These are phyloP conservation scores for Ooceraea biroi DNA, from an alignment of 1,140 invertebrate species.

Conservation along the genomic window DNA sequence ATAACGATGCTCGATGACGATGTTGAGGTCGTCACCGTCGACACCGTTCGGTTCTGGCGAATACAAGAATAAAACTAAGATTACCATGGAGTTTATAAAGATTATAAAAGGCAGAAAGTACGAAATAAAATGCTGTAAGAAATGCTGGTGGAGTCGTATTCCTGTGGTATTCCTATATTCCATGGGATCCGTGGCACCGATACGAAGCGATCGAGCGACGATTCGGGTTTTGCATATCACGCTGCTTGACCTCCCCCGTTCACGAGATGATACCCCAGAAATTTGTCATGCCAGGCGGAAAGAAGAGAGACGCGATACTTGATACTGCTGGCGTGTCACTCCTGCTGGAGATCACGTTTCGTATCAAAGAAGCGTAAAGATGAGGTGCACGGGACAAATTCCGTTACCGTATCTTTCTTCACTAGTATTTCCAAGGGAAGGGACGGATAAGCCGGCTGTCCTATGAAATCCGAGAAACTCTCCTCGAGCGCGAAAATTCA, in stretches of 20 bases:
- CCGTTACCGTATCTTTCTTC: constrained; percentile 37
- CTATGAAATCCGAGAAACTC: constrained; percentile 34
- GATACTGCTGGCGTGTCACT: constrained; percentile 37
- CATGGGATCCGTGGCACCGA: not conserved
- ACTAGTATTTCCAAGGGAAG: not conserved
- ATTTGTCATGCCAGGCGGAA: constrained; percentile 29
- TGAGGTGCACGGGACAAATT: constrained; percentile 16
- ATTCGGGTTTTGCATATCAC: constrained; percentile 16
- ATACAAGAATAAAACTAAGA: constrained; percentile 8
- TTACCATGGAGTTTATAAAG: constrained; percentile 17
- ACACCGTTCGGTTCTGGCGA: not conserved
- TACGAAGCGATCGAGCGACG: not conserved
- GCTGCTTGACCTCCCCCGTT: constrained; percentile 6
- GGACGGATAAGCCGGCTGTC: not conserved
- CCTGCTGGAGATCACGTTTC: constrained; percentile 31
- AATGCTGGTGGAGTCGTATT: constrained; percentile 7
- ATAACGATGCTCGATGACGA: not conserved
- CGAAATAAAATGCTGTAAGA: constrained; percentile 46
- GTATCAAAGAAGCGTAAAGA: constrained; percentile 38
- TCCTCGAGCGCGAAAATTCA: constrained; percentile 10
- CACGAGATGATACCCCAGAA: constrained; percentile 18
- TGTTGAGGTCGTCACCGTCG: not conserved
- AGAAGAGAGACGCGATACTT: constrained; percentile 11
- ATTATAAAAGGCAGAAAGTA: constrained; percentile 18
- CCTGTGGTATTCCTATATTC: not conserved